A percentile compares a stretch with the other conserved stretches of the same genome.
Evolutionary conservation across 2,888 invertebrate genomes (phyloP).

Genomic region (Allacma fusca): DNA sequence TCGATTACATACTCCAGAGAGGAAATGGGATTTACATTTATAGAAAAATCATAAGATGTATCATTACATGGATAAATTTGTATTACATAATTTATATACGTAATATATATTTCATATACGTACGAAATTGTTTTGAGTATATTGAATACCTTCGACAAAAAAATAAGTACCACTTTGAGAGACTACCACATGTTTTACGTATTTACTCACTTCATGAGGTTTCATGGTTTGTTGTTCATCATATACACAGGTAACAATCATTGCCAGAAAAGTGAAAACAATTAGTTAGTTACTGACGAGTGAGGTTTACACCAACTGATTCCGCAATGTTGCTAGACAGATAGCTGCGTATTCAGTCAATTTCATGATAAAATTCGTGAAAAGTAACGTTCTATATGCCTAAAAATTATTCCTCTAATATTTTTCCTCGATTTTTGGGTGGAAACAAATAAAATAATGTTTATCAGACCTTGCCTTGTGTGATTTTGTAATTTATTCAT

Average conservation of each 20-base stretch:
- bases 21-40: constrained; percentile 37
- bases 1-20: constrained; percentile 14
- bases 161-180: not conserved
- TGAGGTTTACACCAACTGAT: constrained; percentile 22
- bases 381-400: constrained; percentile 20
- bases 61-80: constrained; percentile 35
- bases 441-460: constrained; percentile 24
- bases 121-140: constrained; percentile 25
- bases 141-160: constrained; percentile 4
- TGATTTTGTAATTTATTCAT: too few relatives aligned
- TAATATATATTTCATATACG: constrained; percentile 26
- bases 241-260: constrained; percentile 24
- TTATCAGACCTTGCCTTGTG: constrained; percentile 4
- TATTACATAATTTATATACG: constrained; percentile 40
- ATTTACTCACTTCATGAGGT: constrained; percentile 24
- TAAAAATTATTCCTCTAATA: constrained; percentile 28
- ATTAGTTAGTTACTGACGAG: constrained; percentile 32
- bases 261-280: constrained; percentile 27
- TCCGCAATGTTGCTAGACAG: constrained; percentile 19
- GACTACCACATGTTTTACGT: constrained; percentile 4
- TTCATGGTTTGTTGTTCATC: constrained; percentile 15
- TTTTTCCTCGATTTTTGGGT: constrained; percentile 20
- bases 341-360: not conserved
- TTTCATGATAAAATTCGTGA: constrained; percentile 9
- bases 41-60: constrained; percentile 16